phyloP scores from a whole-genome alignment of 1,140 invertebrate genomes.

The Drosophila subpulchrella region DNA sequence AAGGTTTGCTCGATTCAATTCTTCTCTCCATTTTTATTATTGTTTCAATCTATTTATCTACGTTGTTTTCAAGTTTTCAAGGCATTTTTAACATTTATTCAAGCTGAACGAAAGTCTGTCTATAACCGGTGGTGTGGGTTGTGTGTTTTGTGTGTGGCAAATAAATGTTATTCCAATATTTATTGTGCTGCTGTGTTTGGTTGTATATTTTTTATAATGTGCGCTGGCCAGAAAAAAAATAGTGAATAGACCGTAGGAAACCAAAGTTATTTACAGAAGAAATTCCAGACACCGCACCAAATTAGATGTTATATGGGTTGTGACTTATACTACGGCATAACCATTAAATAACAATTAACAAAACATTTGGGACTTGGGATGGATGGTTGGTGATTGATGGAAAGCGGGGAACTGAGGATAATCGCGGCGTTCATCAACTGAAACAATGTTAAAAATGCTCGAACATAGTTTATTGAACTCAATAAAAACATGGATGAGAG shows the following conservation, averaged over 20 bases:
- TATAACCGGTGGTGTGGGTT: neutral
- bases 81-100: constrained; percentile 67
- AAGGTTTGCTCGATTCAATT: constrained; percentile 3
- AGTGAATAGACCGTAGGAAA: constrained; percentile 24
- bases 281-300: constrained; percentile 60
- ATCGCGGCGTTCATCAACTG: constrained; percentile 44
- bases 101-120: constrained; percentile 59
- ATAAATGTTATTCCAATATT: constrained; percentile 67
- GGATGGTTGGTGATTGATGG: constrained; percentile 13
- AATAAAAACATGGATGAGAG: neutral
- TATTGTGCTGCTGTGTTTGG: constrained; percentile 68
- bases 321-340: constrained; percentile 65
- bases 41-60: constrained; percentile 46
- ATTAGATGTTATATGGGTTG: constrained; percentile 37
- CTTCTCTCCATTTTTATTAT: constrained; percentile 21
- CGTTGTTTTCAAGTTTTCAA: constrained; percentile 27
- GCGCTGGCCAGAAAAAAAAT: constrained; percentile 32
- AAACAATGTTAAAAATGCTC: constrained; percentile 58
- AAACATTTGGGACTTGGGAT: constrained; percentile 35
- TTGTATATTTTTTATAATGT: constrained; percentile 49
- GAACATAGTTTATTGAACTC: constrained; percentile 16
- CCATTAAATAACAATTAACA: constrained; percentile 73
- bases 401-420: constrained; percentile 18
- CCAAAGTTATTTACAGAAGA: constrained; percentile 45
- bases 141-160: constrained; percentile 24